Evolutionary conservation across 1,140 invertebrate species (phyloP).

Genomic region (Cheumatopsyche charites): DNA sequence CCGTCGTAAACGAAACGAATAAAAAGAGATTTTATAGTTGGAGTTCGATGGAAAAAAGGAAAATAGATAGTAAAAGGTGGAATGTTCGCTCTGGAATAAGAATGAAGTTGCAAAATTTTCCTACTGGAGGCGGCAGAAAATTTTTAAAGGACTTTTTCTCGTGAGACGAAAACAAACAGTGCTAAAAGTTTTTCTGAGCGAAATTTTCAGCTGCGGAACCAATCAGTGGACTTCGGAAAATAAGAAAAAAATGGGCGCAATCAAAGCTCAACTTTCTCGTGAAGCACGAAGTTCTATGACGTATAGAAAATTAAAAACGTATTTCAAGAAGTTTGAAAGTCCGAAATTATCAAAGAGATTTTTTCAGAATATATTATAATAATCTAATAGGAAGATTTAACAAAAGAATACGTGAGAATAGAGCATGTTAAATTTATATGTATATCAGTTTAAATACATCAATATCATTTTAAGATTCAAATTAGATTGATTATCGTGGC

Average conservation of each 20-base stretch:
- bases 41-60: not conserved
- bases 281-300: not conserved
- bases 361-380: not conserved
- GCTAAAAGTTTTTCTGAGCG: not conserved
- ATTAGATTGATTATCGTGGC: too few species aligned
- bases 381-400: not conserved
- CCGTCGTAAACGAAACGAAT: not conserved
- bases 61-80: not conserved
- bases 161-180: slow-evolving; percentile 17
- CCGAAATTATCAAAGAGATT: not conserved
- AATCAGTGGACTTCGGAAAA: slow-evolving; percentile 10
- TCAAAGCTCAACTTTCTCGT: slow-evolving; percentile 5
- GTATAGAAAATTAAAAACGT: too few species aligned
- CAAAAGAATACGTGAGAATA: not conserved
- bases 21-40: not conserved
- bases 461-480: too few species aligned
- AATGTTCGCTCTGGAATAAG: not conserved
- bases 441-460: too few species aligned
- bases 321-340: not conserved
- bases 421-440: not conserved
- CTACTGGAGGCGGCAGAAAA: not conserved
- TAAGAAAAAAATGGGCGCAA: not conserved
- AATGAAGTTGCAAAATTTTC: not conserved
- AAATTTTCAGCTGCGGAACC: slow-evolving; percentile 16
- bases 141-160: slow-evolving; percentile 6